phyloP scores from a whole-genome alignment of 2,113 vertebrate genomes.

The Alces alces region DNA sequence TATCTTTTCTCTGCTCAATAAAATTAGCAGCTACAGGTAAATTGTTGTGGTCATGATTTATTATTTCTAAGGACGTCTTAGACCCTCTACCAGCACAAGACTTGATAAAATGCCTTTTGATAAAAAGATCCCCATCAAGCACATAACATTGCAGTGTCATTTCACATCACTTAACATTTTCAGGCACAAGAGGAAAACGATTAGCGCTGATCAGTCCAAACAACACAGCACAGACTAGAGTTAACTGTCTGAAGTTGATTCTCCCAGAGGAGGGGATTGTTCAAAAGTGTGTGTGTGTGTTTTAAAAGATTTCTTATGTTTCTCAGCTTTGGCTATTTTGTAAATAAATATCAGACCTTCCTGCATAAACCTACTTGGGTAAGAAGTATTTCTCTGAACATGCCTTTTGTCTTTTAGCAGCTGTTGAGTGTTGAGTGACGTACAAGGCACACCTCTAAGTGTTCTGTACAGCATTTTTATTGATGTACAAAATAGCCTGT shows the following conservation, averaged over 20 bases:
- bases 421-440: slow-evolving; percentile 82
- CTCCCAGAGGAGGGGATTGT: slow-evolving; percentile 51
- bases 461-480: slow-evolving; percentile 80
- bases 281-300: slow-evolving; percentile 61
- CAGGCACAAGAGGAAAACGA: slow-evolving; percentile 73
- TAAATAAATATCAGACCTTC: slow-evolving; percentile 83
- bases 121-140: slow-evolving; percentile 70
- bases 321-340: slow-evolving; percentile 81
- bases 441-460: slow-evolving; percentile 84
- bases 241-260: slow-evolving; percentile 51
- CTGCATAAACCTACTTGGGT: slow-evolving; percentile 62
- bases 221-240: slow-evolving; percentile 65
- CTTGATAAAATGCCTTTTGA: slow-evolving; percentile 43
- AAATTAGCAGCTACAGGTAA: slow-evolving; percentile 60
- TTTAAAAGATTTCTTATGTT: slow-evolving; percentile 58
- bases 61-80: background rate
- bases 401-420: slow-evolving; percentile 83
- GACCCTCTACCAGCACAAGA: slow-evolving; percentile 16
- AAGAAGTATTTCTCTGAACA: slow-evolving; percentile 55
- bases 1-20: slow-evolving; percentile 38
- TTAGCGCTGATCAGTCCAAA: slow-evolving; percentile 58
- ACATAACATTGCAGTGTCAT: slow-evolving; percentile 68
- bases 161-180: slow-evolving; percentile 59
- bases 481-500: slow-evolving; percentile 80
- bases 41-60: background rate